These are phyloP conservation scores for Ornithoptera priamus DNA, from an alignment of 2,888 invertebrate species.

Conservation along the genomic window DNA sequence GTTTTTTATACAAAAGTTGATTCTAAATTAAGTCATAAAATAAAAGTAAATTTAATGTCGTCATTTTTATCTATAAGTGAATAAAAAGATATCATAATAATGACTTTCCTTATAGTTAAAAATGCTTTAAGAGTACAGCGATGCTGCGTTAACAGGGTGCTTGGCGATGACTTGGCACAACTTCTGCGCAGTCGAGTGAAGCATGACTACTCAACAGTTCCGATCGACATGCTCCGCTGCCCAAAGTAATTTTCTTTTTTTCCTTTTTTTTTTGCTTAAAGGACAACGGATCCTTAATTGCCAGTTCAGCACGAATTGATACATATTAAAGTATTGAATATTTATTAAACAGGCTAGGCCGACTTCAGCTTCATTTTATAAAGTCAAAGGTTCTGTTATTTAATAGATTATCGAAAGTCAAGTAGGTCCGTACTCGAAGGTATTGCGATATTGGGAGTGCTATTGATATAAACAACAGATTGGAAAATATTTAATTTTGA, in stretches of 20 bases:
- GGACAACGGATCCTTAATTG: slow-evolving; percentile 34
- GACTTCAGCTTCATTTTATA: background rate
- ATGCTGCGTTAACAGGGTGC: slow-evolving; percentile 25
- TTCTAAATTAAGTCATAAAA: no score
- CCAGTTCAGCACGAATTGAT: slow-evolving; percentile 22
- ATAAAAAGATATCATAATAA: background rate
- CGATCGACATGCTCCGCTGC: slow-evolving; percentile 46
- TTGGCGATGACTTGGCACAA: slow-evolving; percentile 52
- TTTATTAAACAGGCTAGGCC: background rate
- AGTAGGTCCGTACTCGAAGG: background rate
- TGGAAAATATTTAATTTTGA: background rate
- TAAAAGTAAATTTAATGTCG: no score
- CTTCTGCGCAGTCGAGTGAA: slow-evolving; percentile 59
- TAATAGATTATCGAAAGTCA: background rate
- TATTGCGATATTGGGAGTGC: background rate
- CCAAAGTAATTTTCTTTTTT: slow-evolving; percentile 47
- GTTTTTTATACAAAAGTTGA: no score
- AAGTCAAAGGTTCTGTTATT: background rate
- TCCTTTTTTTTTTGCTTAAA: slow-evolving; percentile 35
- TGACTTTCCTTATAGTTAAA: background rate
- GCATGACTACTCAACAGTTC: slow-evolving; percentile 55
- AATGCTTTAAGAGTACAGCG: background rate
- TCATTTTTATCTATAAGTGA: background rate
- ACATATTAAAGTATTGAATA: slow-evolving; percentile 1
- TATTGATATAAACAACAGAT: background rate